phyloP scores from a whole-genome alignment of 2,888 invertebrate genomes.

The Drosophila mimetica region DNA sequence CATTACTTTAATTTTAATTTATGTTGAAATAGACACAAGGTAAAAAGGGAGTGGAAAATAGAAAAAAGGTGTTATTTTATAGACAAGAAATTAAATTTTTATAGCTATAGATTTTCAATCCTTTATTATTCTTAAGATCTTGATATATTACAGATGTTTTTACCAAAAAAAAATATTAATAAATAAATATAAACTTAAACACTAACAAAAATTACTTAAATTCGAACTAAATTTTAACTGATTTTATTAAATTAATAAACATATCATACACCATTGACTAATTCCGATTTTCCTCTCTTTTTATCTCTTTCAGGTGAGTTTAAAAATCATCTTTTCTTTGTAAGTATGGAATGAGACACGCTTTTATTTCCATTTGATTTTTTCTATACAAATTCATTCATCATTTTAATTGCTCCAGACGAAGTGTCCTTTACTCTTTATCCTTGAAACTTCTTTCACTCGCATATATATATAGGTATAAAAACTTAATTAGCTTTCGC shows the following conservation, averaged over 20 bases:
- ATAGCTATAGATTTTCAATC: too few relatives aligned
- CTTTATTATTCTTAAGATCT: too few relatives aligned
- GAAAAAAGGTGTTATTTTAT: too few relatives aligned
- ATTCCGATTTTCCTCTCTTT: not conserved
- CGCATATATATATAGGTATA: constrained; percentile 5
- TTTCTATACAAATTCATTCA: constrained; percentile 4
- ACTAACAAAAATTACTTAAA: too few relatives aligned
- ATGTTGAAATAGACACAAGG: not conserved
- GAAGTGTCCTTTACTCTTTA: constrained; percentile 17
- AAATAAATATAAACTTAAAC: not conserved
- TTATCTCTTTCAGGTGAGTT: constrained; percentile 23
- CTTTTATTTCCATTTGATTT: not conserved
- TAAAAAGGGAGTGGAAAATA: too few relatives aligned
- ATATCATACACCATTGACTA: not conserved
- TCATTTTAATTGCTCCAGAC: constrained; percentile 24
- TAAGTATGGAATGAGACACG: constrained; percentile 18
- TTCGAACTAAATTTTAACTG: too few relatives aligned
- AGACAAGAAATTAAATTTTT: too few relatives aligned
- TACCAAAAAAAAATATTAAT: too few relatives aligned
- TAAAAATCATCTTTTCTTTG: not conserved
- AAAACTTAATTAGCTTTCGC: constrained; percentile 37
- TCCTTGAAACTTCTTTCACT: not conserved
- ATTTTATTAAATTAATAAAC: not conserved
- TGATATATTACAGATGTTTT: too few relatives aligned
- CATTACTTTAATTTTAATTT: not conserved